Evolutionary conservation across 2,113 vertebrate genomes (phyloP), one percentile per base, ranked within the genome.

Genomic region (Lagenorhynchus albirostris): DNA sequence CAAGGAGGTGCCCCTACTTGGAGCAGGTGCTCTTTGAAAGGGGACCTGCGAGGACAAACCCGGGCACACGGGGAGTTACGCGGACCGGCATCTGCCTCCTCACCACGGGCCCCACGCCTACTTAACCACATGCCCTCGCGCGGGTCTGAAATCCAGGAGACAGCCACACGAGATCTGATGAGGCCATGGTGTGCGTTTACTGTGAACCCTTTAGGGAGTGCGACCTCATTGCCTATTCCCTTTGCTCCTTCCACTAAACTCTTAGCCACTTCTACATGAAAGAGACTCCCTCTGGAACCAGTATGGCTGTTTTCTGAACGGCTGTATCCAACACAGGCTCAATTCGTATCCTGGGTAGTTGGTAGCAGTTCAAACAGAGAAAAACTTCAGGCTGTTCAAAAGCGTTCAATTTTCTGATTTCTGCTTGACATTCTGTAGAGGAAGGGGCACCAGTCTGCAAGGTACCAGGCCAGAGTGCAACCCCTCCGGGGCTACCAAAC

Each of bases 81-180:
- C 74, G 44, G 8, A 36, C 31, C 0, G 17, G 12, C 21, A 6
- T 47, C 41, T 36, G n/a, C 44, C 73, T 44, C 0, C 58, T 44
- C 21, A 62, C 3, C 29, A 6, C 1, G 2, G 3, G 3, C 14
- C 82, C 26, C 25, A 60, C 8, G 7, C 38, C 44, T 62, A 13
- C 0, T 0, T 20, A 38, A 38, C 23, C 55, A 36, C 3, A 0
- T 26, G 31, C 53, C 62, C 41, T 36, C 2, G 0, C 36, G 50
- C 5, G 33, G 20, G 29, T 14, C 76, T 81, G 33, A 85, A 67
- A 36, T 80, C 29, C 11, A 38, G 70, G 91, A 91, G 50, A 85
- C 1, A 38, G 68, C 53, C 65, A 60, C 2, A 9, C 0, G 15
- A 44, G 20, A 11, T 50, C 21, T 1, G 15, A 58, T n/a, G 31